These are phyloP conservation scores for Alviniconcha marisindica DNA, from an alignment of 1,140 invertebrate species.

Conservation along the genomic window DNA sequence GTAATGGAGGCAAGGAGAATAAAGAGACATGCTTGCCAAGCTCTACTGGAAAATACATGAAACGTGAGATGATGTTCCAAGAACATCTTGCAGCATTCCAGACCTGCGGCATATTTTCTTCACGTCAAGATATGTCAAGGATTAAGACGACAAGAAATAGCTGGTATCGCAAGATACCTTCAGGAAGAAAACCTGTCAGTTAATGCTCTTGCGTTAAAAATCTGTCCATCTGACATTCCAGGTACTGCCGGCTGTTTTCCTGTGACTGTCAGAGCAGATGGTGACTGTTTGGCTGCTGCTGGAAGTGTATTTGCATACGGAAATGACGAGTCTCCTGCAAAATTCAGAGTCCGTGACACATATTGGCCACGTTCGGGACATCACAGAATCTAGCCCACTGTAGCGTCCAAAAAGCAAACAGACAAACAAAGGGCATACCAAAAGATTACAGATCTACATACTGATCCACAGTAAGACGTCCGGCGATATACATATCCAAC, in stretches of 20 bases:
- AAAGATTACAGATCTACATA: too few species aligned
- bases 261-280: conserved; percentile 37
- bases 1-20: not conserved
- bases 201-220: conserved; percentile 13
- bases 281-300: conserved; percentile 39
- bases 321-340: not conserved
- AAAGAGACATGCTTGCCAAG: too few species aligned
- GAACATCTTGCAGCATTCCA: not conserved
- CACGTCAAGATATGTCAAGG: not conserved
- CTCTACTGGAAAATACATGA: not conserved
- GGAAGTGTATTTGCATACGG: conserved; percentile 46
- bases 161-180: not conserved
- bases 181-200: conserved; percentile 29
- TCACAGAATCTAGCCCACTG: too few species aligned
- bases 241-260: conserved; percentile 9
- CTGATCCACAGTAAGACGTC: too few species aligned
- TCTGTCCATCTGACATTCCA: conserved; percentile 31
- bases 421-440: too few species aligned
- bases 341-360: conserved; percentile 40
- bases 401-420: too few species aligned
- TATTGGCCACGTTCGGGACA: too few species aligned
- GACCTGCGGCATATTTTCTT: not conserved
- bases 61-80: not conserved
- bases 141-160: not conserved
- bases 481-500: too few species aligned